These are phyloP conservation scores for Siphamia tubifer DNA, from an alignment of 2,113 vertebrate genomes.

Conservation along the genomic window DNA sequence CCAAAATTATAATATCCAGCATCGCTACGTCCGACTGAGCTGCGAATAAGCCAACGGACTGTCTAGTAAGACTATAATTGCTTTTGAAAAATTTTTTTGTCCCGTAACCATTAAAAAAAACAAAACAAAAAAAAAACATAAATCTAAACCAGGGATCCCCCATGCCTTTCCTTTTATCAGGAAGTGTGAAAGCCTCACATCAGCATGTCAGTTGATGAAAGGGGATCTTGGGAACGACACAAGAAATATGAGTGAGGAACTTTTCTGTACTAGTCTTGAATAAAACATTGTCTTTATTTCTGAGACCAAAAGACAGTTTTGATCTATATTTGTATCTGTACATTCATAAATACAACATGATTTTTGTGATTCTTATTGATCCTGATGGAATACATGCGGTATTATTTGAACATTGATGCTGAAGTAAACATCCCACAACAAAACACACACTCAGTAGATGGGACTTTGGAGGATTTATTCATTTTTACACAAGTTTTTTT, in stretches of 20 bases:
- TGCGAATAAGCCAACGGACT: constrained; percentile 16
- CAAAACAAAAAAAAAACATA: not conserved
- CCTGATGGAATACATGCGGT: not conserved
- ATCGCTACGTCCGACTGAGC: constrained; percentile 12
- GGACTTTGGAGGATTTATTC: too few relatives aligned
- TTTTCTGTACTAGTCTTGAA: not conserved
- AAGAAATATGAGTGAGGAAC: not conserved
- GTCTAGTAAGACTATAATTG: constrained; percentile 26
- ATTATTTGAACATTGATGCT: not conserved
- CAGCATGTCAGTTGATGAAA: not conserved
- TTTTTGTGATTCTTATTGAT: not conserved
- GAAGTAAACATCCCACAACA: not conserved
- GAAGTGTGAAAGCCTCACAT: constrained; percentile 4
- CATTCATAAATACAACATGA: not conserved
- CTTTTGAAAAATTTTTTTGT: constrained; percentile 26
- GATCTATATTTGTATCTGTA: not conserved
- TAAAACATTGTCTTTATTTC: not conserved
- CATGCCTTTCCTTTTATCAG: not conserved
- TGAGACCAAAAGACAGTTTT: not conserved
- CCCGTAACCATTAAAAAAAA: not conserved
- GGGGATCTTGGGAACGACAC: not conserved
- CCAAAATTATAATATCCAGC: constrained; percentile 15
- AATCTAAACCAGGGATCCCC: not conserved
- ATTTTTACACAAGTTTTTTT: too few relatives aligned
- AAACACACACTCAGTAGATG: too few relatives aligned